Percentiles rank a stretch among this genome's conserved stretches.
Evolutionary conservation across 2,888 invertebrate species (phyloP).

Genomic region (Eledona agricola): DNA sequence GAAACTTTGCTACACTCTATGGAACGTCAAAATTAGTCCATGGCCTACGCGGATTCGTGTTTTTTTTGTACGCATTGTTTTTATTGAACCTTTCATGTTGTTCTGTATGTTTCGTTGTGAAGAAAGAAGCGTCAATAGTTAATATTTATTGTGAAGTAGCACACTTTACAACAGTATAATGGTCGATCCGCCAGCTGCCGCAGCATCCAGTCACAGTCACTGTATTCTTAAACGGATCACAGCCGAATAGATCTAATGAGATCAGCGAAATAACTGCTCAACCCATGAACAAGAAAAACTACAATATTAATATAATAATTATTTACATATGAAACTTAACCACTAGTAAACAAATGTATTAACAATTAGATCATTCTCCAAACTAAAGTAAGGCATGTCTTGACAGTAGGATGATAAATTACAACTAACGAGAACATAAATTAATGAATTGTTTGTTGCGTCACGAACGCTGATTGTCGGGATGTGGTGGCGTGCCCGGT

Average conservation of each 20-base stretch:
- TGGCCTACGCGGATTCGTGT: slow-evolving; percentile 1
- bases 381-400: slow-evolving; percentile 41
- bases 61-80: no score
- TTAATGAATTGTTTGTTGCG: slow-evolving; percentile 39
- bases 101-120: no score
- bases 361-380: slow-evolving; percentile 39
- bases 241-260: slow-evolving; percentile 52
- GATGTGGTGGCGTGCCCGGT: slow-evolving; percentile 37
- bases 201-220: slow-evolving; percentile 46
- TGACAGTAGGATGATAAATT: slow-evolving; percentile 35
- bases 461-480: slow-evolving; percentile 47
- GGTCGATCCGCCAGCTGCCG: slow-evolving; percentile 50
- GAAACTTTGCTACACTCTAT: no score
- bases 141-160: slow-evolving; percentile 45
- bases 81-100: no score
- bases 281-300: slow-evolving; percentile 40
- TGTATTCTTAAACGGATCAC: slow-evolving; percentile 50
- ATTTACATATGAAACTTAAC: slow-evolving; percentile 49
- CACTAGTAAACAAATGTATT: slow-evolving; percentile 37
- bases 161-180: slow-evolving; percentile 50
- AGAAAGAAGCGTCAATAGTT: slow-evolving; percentile 31
- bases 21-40: no score
- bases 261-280: slow-evolving; percentile 47
- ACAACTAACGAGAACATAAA: slow-evolving; percentile 41
- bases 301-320: slow-evolving; percentile 43